Conservation (phyloP, 2,113 vertebrate species). For the Pontoporia blainvillei region DNA sequence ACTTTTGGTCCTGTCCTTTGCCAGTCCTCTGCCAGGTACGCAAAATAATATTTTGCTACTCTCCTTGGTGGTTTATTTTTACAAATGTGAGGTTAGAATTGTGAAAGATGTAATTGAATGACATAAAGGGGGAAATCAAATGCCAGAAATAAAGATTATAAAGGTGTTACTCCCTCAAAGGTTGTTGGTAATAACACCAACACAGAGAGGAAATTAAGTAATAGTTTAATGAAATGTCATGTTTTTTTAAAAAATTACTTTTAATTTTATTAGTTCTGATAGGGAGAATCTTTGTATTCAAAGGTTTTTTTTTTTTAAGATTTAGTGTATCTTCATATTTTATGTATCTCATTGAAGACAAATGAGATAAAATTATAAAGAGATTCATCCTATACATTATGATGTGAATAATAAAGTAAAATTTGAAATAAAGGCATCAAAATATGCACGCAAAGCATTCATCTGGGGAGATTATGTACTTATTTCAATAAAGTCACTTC, state of each 20-base stretch:
- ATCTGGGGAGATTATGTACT: background rate
- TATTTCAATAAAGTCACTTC: conserved; percentile 50
- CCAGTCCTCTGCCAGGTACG: background rate
- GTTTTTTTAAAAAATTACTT: background rate
- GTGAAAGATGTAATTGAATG: background rate
- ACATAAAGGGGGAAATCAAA: background rate
- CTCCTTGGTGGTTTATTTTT: background rate
- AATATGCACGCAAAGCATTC: conserved; percentile 32
- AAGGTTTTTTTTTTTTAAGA: background rate
- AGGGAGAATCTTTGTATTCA: background rate
- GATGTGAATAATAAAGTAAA: conserved; percentile 21
- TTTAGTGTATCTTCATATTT: background rate
- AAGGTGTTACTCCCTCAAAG: background rate
- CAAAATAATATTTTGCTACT: background rate
- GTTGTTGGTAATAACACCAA: background rate
- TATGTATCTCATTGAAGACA: conserved; percentile 13
- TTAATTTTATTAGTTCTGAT: conserved; percentile 18
- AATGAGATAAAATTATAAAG: conserved; percentile 18
- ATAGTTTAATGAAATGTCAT: background rate
- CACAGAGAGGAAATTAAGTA: background rate
- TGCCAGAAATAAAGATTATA: background rate
- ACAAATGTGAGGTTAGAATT: background rate
- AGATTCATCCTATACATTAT: background rate
- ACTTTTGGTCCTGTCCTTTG: background rate
- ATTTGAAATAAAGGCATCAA: conserved; percentile 43